Evolutionary conservation across 1,140 invertebrate species (phyloP).

Genomic region (Leptopilina clavipes): DNA sequence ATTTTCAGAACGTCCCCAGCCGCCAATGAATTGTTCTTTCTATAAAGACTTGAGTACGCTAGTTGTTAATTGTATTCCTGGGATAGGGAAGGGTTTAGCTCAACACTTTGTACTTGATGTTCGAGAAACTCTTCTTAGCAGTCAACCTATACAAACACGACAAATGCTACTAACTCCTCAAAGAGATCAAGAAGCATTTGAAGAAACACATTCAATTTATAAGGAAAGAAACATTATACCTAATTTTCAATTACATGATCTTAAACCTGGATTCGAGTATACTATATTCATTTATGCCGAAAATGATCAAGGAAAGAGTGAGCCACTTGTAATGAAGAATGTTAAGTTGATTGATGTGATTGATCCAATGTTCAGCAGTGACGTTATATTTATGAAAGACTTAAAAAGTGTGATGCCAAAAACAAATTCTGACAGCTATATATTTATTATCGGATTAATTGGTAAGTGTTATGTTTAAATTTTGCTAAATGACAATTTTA

Average conservation of each 20-base stretch:
- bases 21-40: conserved; percentile 81
- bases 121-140: conserved; percentile 77
- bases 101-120: conserved; percentile 90
- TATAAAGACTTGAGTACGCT: conserved; percentile 80
- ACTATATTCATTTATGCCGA: conserved; percentile 81
- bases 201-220: conserved; percentile 75
- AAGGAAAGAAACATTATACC: conserved; percentile 78
- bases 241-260: conserved; percentile 79
- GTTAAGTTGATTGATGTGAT: conserved; percentile 74
- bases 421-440: conserved; percentile 59
- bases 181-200: conserved; percentile 76
- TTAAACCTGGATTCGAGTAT: conserved; percentile 81
- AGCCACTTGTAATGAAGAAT: conserved; percentile 78
- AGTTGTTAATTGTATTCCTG: conserved; percentile 84
- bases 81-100: conserved; percentile 86
- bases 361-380: conserved; percentile 59
- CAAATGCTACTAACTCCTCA: conserved; percentile 76
- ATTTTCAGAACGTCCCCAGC: conserved; percentile 79
- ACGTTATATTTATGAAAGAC: conserved; percentile 64
- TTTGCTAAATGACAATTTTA: no score
- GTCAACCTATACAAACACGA: conserved; percentile 62
- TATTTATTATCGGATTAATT: conserved; percentile 63
- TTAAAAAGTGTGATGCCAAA: conserved; percentile 63
- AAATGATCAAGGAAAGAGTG: conserved; percentile 82
- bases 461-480: conserved; percentile 54